Base-by-base conservation (phyloP, 2,888 invertebrate genomes). In the Nomada goodeniana region DNA sequence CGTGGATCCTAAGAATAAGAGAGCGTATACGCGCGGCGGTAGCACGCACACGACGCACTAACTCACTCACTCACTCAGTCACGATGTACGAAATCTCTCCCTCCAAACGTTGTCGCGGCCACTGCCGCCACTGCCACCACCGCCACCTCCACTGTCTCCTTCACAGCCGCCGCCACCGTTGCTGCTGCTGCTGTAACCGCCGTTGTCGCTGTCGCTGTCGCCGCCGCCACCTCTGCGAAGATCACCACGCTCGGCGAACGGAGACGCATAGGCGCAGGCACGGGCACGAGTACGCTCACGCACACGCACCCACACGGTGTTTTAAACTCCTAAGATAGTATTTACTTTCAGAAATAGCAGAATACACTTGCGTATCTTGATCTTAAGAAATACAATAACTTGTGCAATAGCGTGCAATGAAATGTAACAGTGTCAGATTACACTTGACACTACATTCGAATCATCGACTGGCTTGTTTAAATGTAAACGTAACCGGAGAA, bases 181-280 rank as follows among this genome's bases (percentile, higher is more conserved):
- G 52, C 70, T 72, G 18, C 79, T 59, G 53, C 60, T 36, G 44
- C 72, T 47, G 10, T 63, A 57, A 13, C 71, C 61, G 26, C 42
- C 47, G 10, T 50, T 26, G 11, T 60, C 67, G n/a, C 63, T 29
- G 29, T 0, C 29, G 29, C 0, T 36, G 36, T 36, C 59, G 52
- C 74, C 74, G 60, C 76, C 72, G 71, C 78, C 72, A 74, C 81
- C 81, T 73, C 81, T 87, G 60, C 80, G 83, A 85, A 82, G 80
- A 85, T 88, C 80, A 76, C 83, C 85, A 79, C 83, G 59, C 79
- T 79, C 80, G 86, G 70, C 76, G 74, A 85, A 86, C 76, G 79
- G 77, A 82, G 79, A 85, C 80, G 85, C 88, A 88, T 88, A 88
- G 85, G 85, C 88, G 81, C 84, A 69, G 85, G 63, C 77, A 78